These are phyloP conservation scores for Sphaerophoria taeniata DNA, from an alignment of 2,888 invertebrate genomes.

Conservation along the genomic window DNA sequence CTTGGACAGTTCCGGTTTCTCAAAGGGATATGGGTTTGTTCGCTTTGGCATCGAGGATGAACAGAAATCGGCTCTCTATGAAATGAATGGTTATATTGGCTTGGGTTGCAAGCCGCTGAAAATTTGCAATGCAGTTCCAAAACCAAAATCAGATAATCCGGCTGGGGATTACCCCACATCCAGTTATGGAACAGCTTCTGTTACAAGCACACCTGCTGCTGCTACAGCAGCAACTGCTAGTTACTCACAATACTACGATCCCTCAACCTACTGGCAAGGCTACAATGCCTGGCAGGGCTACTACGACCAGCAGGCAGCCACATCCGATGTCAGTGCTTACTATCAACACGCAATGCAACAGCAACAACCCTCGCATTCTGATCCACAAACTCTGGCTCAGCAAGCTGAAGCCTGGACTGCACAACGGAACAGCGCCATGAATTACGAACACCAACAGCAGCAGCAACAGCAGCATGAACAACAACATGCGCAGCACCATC, in stretches of 20 bases:
- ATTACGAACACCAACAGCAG: slow-evolving; percentile 81
- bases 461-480: slow-evolving; percentile 79
- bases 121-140: slow-evolving; percentile 96
- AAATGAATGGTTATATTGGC: slow-evolving; percentile 96
- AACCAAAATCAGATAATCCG: slow-evolving; percentile 85
- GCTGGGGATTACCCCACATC: slow-evolving; percentile 78
- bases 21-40: slow-evolving; percentile 98
- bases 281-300: slow-evolving; percentile 92
- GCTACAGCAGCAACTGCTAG: slow-evolving; percentile 73
- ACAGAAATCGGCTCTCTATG: slow-evolving; percentile 94
- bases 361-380: slow-evolving; percentile 79
- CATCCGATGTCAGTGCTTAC: slow-evolving; percentile 79
- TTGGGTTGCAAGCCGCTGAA: slow-evolving; percentile 94
- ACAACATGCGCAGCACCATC: slow-evolving; percentile 79
- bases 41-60: slow-evolving; percentile 97
- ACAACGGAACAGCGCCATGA: slow-evolving; percentile 81
- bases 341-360: slow-evolving; percentile 80
- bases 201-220: slow-evolving; percentile 75
- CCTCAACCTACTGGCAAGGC: slow-evolving; percentile 93
- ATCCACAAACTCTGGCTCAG: slow-evolving; percentile 81
- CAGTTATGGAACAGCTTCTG: slow-evolving; percentile 78
- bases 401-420: slow-evolving; percentile 84
- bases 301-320: slow-evolving; percentile 84
- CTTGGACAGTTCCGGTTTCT: slow-evolving; percentile 93
- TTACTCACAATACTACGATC: slow-evolving; percentile 92